A percentile compares a stretch with the other conserved stretches of the same genome.
phyloP scores from a whole-genome alignment of 2,113 vertebrate species.

The Elanus axillaris region DNA sequence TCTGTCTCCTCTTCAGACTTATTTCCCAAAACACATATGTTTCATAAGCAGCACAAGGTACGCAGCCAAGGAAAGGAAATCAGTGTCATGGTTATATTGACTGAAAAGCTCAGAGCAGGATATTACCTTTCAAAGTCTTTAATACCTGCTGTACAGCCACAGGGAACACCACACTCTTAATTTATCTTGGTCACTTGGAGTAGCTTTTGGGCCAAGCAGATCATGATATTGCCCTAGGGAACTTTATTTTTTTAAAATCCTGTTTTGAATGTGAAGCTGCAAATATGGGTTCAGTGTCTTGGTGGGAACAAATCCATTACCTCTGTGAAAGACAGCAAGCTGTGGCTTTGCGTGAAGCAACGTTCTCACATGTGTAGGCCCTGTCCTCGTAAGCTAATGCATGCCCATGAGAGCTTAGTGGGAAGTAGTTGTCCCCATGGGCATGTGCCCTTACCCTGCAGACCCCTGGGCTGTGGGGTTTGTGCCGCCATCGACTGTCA shows the following conservation, averaged over 20 bases:
- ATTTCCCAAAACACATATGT: slow-evolving; percentile 14
- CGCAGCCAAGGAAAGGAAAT: background rate
- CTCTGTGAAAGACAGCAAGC: background rate
- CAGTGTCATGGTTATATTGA: background rate
- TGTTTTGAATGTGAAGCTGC: background rate
- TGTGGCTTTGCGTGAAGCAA: background rate
- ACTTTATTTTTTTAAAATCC: background rate
- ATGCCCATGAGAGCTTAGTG: rapidly evolving
- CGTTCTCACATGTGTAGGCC: rapidly evolving
- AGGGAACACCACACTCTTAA: background rate
- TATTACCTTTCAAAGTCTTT: slow-evolving; percentile 41
- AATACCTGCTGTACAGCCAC: rapidly evolving
- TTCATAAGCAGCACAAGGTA: background rate
- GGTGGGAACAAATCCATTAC: background rate
- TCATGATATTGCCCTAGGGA: background rate
- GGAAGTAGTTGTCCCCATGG: rapidly evolving
- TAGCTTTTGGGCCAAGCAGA: background rate
- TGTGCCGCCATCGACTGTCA: rapidly evolving
- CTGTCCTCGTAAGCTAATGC: background rate
- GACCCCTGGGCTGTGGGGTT: background rate
- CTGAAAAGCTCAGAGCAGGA: slow-evolving; percentile 29
- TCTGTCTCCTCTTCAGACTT: background rate
- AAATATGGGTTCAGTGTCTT: background rate
- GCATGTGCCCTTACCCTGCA: rapidly evolving
- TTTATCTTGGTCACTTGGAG: background rate